phyloP scores from a whole-genome alignment of 2,888 invertebrate genomes.

The Eristalis intricaria region DNA sequence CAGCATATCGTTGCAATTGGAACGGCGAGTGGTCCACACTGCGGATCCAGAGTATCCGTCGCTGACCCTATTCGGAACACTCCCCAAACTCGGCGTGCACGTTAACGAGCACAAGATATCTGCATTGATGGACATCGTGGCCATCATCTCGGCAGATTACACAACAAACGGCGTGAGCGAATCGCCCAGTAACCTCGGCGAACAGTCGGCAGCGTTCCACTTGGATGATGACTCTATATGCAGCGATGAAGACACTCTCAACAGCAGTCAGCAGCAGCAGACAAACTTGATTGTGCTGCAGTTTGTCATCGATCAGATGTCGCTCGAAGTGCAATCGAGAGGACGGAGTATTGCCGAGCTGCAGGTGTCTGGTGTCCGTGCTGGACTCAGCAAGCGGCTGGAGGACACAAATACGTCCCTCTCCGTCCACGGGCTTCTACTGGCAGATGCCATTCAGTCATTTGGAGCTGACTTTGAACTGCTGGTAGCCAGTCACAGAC shows the following conservation, averaged over 20 bases:
- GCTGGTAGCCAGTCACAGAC: constrained; percentile 95
- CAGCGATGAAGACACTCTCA: constrained; percentile 39
- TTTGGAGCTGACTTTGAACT: constrained; percentile 98
- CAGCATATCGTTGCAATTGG: constrained; percentile 87
- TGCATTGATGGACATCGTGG: constrained; percentile 84
- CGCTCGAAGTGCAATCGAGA: constrained; percentile 91
- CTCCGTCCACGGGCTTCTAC: constrained; percentile 94
- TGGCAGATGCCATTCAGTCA: constrained; percentile 97
- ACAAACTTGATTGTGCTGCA: constrained; percentile 88
- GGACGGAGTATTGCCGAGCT: constrained; percentile 96
- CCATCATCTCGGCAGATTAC: constrained; percentile 78
- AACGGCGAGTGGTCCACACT: constrained; percentile 90
- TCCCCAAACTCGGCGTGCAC: constrained; percentile 94
- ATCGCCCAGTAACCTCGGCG: constrained; percentile 41
- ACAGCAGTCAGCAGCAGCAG: constrained; percentile 79
- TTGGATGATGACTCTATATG: constrained; percentile 50
- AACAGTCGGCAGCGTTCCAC: constrained; percentile 28
- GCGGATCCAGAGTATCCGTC: constrained; percentile 94
- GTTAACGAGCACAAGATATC: constrained; percentile 94
- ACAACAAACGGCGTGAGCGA: constrained; percentile 38
- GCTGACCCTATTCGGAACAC: constrained; percentile 90
- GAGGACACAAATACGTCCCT: constrained; percentile 89
- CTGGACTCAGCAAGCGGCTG: constrained; percentile 88
- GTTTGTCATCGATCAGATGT: constrained; percentile 93
- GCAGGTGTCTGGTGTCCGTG: constrained; percentile 93